These are phyloP conservation scores for Drosophila mulleri DNA, from an alignment of 2,888 invertebrate genomes.

Conservation along the genomic window DNA sequence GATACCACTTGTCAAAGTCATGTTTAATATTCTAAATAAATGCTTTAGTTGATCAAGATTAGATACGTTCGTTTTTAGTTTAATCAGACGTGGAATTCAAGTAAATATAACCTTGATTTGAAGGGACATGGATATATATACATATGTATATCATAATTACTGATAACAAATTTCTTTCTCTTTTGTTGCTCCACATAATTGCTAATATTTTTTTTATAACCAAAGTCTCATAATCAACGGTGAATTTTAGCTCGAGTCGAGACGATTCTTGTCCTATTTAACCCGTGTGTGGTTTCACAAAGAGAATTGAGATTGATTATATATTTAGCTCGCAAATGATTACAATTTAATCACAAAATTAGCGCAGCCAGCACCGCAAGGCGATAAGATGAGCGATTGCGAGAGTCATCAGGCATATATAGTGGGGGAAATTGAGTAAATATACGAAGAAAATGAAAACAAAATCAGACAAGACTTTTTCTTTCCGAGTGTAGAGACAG, in stretches of 20 bases:
- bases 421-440: background rate
- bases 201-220: too few relatives aligned
- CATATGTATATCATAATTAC: too few relatives aligned
- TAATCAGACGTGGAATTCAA: background rate
- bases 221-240: too few relatives aligned
- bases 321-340: conserved; percentile 44
- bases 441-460: background rate
- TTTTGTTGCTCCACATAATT: too few relatives aligned
- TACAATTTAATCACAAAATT: conserved; percentile 26
- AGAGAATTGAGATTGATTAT: conserved; percentile 29
- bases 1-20: conserved; percentile 12
- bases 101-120: background rate
- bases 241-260: too few relatives aligned
- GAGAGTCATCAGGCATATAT: conserved; percentile 19
- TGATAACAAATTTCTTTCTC: too few relatives aligned
- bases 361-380: conserved; percentile 15
- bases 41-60: conserved; percentile 1
- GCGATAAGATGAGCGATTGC: conserved; percentile 31
- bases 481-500: background rate
- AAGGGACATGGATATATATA: background rate
- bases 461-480: background rate
- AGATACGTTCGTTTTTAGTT: conserved; percentile 6
- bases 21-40: conserved; percentile 2
- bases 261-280: too few relatives aligned
- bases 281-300: background rate